Base-by-base conservation (phyloP, 2,797 vertebrate genomes). In the Kryptopterus vitreolus region DNA sequence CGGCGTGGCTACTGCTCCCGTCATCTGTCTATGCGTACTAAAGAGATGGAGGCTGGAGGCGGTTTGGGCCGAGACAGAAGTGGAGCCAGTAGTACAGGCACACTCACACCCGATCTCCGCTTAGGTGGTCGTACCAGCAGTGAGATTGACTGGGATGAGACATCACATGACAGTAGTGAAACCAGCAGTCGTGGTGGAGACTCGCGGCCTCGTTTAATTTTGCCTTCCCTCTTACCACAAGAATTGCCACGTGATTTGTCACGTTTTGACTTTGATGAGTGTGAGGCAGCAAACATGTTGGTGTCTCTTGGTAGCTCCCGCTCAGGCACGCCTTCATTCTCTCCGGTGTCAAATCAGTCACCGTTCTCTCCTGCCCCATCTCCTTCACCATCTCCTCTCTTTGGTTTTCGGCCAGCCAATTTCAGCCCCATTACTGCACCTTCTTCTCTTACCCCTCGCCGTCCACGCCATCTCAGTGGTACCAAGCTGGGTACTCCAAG, bases 21-120 rank as follows among this genome's bases (percentile, higher is more conserved):
- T 35, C 96, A 98, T 88, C 93, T 98, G 62, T 97, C 96, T n/a
- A 97, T 98, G 96, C 92, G 96, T 84, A 97, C 94, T 89, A 98
- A 98, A 88, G 96, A 98, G 89, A 96, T 98, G 95, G 96, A 98
- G 83, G 95, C 95, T 58, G 89, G 95, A 77, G 87, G 92, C 75
- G 89, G 95, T 88, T 1, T 81, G 48, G 84, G 83, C 22, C 69
- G 96, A 85, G 96, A 96, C 88, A 0, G 96, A 80, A 91, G 92
- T 0, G 93, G 94, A 11, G 93, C 94, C 53, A 95, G 96, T 82
- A 97, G 96, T n/a, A 96, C 96, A 0, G 95, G 96, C 63, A 97
- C 95, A 68, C 92, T 96, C 1, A 96, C 95, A 0, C 96, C 96
- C 0, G 96, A 97, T 84, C 94, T 95, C 80, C 87, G 95, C 79